Percentiles rank a stretch among this genome's conserved stretches.
Evolutionary conservation across 2,888 invertebrate genomes (phyloP).

Genomic region (Morpho achilles): DNA sequence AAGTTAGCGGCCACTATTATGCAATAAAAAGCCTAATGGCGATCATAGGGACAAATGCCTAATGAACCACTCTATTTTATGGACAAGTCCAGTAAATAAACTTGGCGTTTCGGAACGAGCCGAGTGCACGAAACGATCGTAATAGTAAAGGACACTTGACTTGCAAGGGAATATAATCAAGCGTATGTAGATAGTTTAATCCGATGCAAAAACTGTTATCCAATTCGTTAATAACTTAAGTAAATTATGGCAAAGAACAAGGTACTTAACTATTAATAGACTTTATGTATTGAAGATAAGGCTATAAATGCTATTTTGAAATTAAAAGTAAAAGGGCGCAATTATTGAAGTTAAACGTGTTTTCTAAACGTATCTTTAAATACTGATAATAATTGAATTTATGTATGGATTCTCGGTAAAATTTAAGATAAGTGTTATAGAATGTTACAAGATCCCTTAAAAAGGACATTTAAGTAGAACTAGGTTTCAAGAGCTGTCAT

Average conservation of each 20-base stretch:
- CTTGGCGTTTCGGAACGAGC: constrained; percentile 47
- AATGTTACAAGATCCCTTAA: no score
- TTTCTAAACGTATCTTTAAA: no score
- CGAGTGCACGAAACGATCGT: constrained; percentile 46
- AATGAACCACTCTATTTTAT: constrained; percentile 70
- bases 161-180: constrained; percentile 38
- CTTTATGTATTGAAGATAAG: constrained; percentile 35
- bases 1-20: constrained; percentile 53
- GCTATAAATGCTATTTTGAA: constrained; percentile 22
- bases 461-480: no score
- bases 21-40: constrained; percentile 56
- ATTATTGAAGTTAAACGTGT: constrained; percentile 9
- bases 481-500: no score
- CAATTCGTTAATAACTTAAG: constrained; percentile 32
- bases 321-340: constrained; percentile 6
- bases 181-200: constrained; percentile 53
- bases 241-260: constrained; percentile 40
- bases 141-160: constrained; percentile 67
- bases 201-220: constrained; percentile 39
- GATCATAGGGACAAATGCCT: constrained; percentile 47
- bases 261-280: constrained; percentile 40
- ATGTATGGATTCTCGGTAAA: neutral
- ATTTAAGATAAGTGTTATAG: no score
- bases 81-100: constrained; percentile 59
- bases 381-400: neutral